Evolutionary conservation across 2,888 invertebrate species (phyloP).

Genomic region (Tiliacea citrago): DNA sequence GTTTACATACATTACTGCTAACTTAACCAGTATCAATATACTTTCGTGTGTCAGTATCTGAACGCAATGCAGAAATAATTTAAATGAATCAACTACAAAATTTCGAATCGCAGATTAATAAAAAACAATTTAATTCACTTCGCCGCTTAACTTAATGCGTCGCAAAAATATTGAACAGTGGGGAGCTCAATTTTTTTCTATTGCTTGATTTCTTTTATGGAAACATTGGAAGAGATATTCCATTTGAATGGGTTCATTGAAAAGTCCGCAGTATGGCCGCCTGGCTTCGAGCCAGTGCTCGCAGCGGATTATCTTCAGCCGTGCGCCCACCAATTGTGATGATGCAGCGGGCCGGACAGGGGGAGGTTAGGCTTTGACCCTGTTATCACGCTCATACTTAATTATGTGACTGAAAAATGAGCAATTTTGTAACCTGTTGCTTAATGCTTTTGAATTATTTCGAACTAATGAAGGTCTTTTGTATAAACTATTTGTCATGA

Average conservation of each 20-base stretch:
- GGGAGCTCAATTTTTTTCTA: slow-evolving; percentile 79
- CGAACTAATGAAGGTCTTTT: neutral
- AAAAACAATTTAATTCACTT: slow-evolving; percentile 38
- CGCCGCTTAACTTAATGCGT: slow-evolving; percentile 45
- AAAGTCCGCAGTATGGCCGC: slow-evolving; percentile 89
- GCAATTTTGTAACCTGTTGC: slow-evolving; percentile 11
- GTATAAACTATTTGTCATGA: neutral
- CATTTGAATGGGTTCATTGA: slow-evolving; percentile 88
- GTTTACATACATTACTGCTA: neutral
- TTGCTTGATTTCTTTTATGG: slow-evolving; percentile 88
- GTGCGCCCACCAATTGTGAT: slow-evolving; percentile 86
- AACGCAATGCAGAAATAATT: neutral
- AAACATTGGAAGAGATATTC: slow-evolving; percentile 89
- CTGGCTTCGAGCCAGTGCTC: slow-evolving; percentile 86
- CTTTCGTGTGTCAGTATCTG: neutral
- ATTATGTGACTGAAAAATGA: slow-evolving; percentile 70
- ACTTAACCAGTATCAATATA: neutral
- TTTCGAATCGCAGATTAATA: neutral
- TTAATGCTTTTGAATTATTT: neutral
- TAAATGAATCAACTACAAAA: neutral
- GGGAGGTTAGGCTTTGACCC: slow-evolving; percentile 78
- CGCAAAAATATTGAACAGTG: slow-evolving; percentile 72
- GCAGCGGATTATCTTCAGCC: slow-evolving; percentile 85
- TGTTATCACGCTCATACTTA: slow-evolving; percentile 76
- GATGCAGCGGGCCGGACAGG: slow-evolving; percentile 80